Percentiles rank a stretch among this genome's conserved stretches.
Conservation (phyloP, 2,113 vertebrate species). For the Arothron firmamentum region DNA sequence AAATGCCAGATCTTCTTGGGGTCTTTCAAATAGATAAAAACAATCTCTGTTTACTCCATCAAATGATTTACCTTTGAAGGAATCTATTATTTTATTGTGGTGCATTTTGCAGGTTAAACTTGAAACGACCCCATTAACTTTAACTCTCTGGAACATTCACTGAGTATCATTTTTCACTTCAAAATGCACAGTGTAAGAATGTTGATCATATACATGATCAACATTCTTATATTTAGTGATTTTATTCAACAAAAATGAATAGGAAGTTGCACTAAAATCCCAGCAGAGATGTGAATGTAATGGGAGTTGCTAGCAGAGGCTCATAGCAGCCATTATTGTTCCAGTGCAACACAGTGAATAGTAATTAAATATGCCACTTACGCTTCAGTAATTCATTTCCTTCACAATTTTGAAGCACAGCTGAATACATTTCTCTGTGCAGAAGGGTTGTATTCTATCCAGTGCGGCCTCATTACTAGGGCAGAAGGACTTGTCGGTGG, state of each 20-base stretch:
- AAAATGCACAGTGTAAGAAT: background rate
- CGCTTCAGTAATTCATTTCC: slow-evolving; percentile 86
- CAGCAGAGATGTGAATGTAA: slow-evolving; percentile 14
- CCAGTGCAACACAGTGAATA: slow-evolving; percentile 81
- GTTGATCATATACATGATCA: too few species aligned
- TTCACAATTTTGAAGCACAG: slow-evolving; percentile 82
- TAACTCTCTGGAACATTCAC: too few species aligned
- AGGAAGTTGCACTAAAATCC: slow-evolving; percentile 23
- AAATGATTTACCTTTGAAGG: slow-evolving; percentile 9
- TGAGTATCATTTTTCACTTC: too few species aligned
- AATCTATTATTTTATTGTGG: slow-evolving; percentile 2
- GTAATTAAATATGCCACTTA: slow-evolving; percentile 91
- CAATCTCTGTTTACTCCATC: slow-evolving; percentile 22
- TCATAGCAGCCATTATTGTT: slow-evolving; percentile 83
- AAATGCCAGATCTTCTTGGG: slow-evolving; percentile 44
- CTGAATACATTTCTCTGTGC: slow-evolving; percentile 79
- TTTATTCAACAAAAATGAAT: slow-evolving; percentile 4
- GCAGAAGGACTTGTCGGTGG: slow-evolving; percentile 59
- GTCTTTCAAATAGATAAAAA: slow-evolving; percentile 16
- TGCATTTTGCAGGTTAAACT: too few species aligned
- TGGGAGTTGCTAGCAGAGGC: slow-evolving; percentile 62
- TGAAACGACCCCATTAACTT: too few species aligned
- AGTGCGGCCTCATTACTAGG: slow-evolving; percentile 75
- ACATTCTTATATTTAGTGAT: background rate
- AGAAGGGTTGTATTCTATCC: slow-evolving; percentile 82